A percentile compares a stretch with the other conserved stretches of the same genome.
phyloP scores from a whole-genome alignment of 2,888 invertebrate genomes.

The Spialia ferax region DNA sequence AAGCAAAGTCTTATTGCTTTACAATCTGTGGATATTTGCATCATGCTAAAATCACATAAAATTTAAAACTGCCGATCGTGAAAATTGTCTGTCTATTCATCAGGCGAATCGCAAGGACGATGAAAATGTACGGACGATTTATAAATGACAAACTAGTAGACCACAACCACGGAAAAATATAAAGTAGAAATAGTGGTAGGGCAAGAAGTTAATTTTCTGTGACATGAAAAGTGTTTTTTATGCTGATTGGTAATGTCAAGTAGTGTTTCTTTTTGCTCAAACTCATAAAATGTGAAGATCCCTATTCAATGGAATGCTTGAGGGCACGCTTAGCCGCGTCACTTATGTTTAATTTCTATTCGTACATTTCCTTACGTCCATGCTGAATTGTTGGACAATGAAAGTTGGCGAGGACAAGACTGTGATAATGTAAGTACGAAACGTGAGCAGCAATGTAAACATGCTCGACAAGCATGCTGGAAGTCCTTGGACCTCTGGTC shows the following conservation, averaged over 20 bases:
- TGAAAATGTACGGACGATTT: too few species aligned
- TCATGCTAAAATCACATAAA: not conserved
- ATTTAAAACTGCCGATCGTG: not conserved
- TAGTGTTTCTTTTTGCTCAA: too few species aligned
- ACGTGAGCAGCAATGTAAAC: not conserved
- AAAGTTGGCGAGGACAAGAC: slow-evolving; percentile 16
- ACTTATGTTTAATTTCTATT: not conserved
- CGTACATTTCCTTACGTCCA: not conserved
- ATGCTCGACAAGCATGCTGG: not conserved
- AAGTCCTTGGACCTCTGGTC: not conserved
- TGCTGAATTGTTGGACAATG: not conserved
- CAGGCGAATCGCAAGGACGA: too few species aligned
- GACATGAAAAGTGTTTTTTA: too few species aligned
- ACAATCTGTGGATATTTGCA: not conserved
- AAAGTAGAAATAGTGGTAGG: too few species aligned
- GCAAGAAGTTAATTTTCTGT: too few species aligned
- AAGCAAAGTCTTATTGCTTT: slow-evolving; percentile 22
- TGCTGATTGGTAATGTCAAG: too few species aligned
- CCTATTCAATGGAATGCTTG: too few species aligned
- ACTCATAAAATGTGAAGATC: too few species aligned
- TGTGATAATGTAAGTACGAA: not conserved
- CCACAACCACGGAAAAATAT: too few species aligned
- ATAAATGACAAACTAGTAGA: too few species aligned
- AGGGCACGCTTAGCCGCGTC: not conserved
- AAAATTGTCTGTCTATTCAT: too few species aligned